phyloP scores from a whole-genome alignment of 2,888 invertebrate species.

The Agrotis puta region DNA sequence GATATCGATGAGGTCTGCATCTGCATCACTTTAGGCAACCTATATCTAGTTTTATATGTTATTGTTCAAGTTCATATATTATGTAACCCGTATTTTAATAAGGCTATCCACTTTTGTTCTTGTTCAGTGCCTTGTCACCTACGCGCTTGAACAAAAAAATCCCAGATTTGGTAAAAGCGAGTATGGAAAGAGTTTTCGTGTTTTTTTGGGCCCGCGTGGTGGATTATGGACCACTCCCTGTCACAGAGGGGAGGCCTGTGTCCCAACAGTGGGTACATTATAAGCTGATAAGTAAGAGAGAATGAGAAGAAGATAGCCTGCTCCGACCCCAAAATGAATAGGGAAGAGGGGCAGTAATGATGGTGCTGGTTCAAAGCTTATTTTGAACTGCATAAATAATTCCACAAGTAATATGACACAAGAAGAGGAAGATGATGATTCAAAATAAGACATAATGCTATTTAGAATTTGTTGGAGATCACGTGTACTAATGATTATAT shows the following conservation, averaged over 20 bases:
- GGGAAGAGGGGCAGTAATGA: too few species aligned
- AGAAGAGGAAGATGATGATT: background rate
- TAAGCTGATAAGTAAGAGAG: too few species aligned
- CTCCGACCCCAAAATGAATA: too few species aligned
- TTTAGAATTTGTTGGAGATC: background rate
- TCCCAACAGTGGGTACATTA: too few species aligned
- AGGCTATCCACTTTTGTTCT: background rate
- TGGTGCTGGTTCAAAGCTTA: background rate
- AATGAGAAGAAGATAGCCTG: too few species aligned
- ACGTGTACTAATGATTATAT: too few species aligned
- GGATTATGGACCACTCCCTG: too few species aligned
- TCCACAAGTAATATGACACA: background rate
- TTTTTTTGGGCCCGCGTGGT: too few species aligned
- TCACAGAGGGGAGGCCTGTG: too few species aligned
- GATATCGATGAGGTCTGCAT: constrained; percentile 14
- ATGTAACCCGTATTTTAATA: constrained; percentile 23
- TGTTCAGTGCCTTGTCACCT: background rate
- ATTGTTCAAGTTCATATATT: constrained; percentile 27
- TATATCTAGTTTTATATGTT: background rate
- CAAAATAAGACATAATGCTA: background rate
- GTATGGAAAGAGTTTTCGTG: background rate
- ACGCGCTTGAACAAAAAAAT: background rate
- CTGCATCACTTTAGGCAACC: constrained; percentile 20
- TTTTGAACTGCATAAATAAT: background rate
- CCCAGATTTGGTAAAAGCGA: background rate